Percentiles rank a stretch among this genome's conserved stretches.
phyloP scores from a whole-genome alignment of 2,888 invertebrate genomes.

The Chirona hameri region DNA sequence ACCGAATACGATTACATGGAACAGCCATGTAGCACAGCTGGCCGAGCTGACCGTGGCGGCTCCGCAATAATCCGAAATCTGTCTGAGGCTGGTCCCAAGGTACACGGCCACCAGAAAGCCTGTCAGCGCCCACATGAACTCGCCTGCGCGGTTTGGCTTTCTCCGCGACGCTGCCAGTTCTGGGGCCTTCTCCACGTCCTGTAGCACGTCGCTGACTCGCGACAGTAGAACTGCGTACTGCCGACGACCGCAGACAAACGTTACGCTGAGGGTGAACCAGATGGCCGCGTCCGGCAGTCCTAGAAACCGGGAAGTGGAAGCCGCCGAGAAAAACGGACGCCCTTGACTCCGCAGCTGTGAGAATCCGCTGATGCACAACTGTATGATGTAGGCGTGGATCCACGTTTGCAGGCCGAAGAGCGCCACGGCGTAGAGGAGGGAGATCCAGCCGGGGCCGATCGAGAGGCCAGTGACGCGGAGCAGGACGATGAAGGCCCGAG shows the following conservation, averaged over 20 bases:
- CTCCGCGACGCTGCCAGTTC: too few species aligned
- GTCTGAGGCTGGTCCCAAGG: too few species aligned
- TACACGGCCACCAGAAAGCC: not conserved
- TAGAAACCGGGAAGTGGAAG: not conserved
- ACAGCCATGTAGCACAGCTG: not conserved
- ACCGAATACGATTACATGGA: not conserved
- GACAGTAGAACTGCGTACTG: too few species aligned
- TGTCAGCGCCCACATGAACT: not conserved
- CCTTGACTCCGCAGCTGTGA: not conserved
- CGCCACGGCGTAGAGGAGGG: not conserved
- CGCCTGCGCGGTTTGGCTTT: too few species aligned
- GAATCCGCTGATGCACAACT: not conserved
- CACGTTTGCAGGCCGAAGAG: not conserved
- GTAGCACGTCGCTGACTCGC: too few species aligned
- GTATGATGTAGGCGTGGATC: not conserved
- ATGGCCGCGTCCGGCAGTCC: not conserved
- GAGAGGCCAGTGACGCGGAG: not conserved
- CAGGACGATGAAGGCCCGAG: not conserved
- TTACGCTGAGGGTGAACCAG: not conserved
- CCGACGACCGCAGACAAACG: not conserved
- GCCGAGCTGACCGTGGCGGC: not conserved
- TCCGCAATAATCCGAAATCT: too few species aligned
- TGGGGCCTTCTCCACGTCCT: too few species aligned
- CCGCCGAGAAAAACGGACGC: not conserved
- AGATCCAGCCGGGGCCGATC: not conserved